Evolutionary conservation across 2,888 invertebrate species (phyloP).

Genomic region (Anthrax anthrax): DNA sequence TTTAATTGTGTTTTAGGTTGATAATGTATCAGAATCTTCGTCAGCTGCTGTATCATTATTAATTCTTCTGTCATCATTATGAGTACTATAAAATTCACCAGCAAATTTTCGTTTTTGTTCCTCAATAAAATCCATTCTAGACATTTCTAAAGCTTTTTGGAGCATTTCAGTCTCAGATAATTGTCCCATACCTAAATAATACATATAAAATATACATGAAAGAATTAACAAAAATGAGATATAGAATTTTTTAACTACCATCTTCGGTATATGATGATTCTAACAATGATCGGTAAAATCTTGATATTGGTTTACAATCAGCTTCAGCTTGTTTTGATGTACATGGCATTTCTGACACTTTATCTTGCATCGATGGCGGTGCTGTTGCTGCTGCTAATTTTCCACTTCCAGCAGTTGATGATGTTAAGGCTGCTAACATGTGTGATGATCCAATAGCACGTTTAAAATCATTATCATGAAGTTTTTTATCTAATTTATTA

Average conservation of each 20-base stretch:
- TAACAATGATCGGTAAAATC: slow-evolving; percentile 33
- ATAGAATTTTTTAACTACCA: slow-evolving; percentile 15
- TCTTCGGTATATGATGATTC: slow-evolving; percentile 32
- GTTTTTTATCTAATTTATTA: too few species aligned
- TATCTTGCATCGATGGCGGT: slow-evolving; percentile 11
- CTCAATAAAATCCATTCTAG: slow-evolving; percentile 33
- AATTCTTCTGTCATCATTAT: neutral
- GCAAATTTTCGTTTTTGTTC: slow-evolving; percentile 30
- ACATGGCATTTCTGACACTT: slow-evolving; percentile 24
- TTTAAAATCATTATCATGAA: neutral
- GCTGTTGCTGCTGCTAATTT: neutral
- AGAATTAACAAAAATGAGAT: neutral
- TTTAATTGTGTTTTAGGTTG: neutral
- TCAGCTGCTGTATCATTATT: neutral
- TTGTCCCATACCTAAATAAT: slow-evolving; percentile 18
- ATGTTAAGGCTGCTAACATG: too few species aligned
- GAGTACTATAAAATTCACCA: slow-evolving; percentile 10
- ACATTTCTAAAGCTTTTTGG: slow-evolving; percentile 32
- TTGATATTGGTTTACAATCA: slow-evolving; percentile 18
- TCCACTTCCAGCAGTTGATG: too few species aligned
- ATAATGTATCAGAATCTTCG: neutral
- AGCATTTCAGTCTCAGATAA: slow-evolving; percentile 32
- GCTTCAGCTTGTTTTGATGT: slow-evolving; percentile 26
- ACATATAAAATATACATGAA: neutral
- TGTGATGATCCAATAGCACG: neutral